These are phyloP conservation scores for Acleris emargana DNA, from an alignment of 2,888 invertebrate genomes.

Conservation along the genomic window DNA sequence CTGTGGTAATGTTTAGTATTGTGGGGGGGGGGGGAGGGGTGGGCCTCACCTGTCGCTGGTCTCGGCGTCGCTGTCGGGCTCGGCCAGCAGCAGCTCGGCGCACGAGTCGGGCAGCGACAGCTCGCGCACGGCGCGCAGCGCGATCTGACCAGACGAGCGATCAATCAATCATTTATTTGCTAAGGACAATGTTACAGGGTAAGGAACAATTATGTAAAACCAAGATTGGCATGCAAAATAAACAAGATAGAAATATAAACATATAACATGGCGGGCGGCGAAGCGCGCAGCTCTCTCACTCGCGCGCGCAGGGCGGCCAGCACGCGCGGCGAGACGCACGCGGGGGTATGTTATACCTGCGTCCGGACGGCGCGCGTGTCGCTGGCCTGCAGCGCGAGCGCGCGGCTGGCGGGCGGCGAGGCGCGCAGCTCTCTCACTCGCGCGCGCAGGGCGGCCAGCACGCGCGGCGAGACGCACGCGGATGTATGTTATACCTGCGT, in stretches of 20 bases:
- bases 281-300: no score
- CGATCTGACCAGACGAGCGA: slow-evolving; percentile 79
- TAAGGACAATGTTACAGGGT: no score
- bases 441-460: slow-evolving; percentile 91
- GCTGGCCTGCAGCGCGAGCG: slow-evolving; percentile 88
- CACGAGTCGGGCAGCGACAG: slow-evolving; percentile 93
- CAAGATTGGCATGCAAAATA: no score
- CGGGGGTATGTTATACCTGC: slow-evolving; percentile 67
- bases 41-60: slow-evolving; percentile 52
- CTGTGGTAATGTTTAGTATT: no score
- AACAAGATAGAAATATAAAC: no score
- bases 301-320: no score
- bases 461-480: slow-evolving; percentile 84
- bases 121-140: slow-evolving; percentile 95
- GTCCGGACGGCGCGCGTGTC: slow-evolving; percentile 90
- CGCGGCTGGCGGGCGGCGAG: slow-evolving; percentile 91
- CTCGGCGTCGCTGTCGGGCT: slow-evolving; percentile 46
- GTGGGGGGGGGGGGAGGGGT: no score
- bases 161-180: no score
- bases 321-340: neutral
- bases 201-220: no score
- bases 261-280: no score
- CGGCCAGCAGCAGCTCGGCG: slow-evolving; percentile 62
- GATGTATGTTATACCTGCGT: slow-evolving; percentile 76
- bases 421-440: slow-evolving; percentile 92